Evolutionary conservation across 2,797 vertebrate species (phyloP).

Genomic region (Nasua narica): DNA sequence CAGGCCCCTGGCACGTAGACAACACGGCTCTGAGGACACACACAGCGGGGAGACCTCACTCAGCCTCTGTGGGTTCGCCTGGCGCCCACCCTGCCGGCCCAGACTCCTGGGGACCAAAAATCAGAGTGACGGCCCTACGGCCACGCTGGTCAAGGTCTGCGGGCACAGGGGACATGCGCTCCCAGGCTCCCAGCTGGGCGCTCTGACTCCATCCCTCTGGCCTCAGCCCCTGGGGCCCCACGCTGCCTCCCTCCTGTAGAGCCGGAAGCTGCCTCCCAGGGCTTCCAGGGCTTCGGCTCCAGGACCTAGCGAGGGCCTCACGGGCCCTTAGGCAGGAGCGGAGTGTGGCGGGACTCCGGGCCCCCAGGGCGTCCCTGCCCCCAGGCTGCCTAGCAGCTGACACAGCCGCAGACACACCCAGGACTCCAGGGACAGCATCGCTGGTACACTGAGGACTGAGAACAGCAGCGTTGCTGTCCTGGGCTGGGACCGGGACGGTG

Average conservation of each 20-base stretch:
- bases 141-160: not conserved
- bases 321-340: no score
- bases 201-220: not conserved
- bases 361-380: not conserved
- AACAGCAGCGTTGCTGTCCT: not conserved
- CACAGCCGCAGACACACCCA: not conserved
- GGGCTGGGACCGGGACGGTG: fast-evolving
- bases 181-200: no score
- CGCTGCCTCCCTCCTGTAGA: not conserved
- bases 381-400: not conserved
- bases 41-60: no score
- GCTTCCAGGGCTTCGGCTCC: not conserved
- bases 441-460: no score
- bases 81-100: not conserved
- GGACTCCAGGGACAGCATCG: not conserved
- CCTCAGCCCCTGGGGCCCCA: not conserved
- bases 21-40: not conserved
- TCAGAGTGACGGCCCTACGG: not conserved
- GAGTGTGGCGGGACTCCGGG: no score
- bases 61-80: no score
- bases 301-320: not conserved
- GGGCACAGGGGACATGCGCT: fast-evolving
- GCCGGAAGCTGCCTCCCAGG: not conserved
- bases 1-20: not conserved
- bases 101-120: not conserved